Conservation (phyloP, 2,797 vertebrate genomes). For the Crocodylus rhombifer region DNA sequence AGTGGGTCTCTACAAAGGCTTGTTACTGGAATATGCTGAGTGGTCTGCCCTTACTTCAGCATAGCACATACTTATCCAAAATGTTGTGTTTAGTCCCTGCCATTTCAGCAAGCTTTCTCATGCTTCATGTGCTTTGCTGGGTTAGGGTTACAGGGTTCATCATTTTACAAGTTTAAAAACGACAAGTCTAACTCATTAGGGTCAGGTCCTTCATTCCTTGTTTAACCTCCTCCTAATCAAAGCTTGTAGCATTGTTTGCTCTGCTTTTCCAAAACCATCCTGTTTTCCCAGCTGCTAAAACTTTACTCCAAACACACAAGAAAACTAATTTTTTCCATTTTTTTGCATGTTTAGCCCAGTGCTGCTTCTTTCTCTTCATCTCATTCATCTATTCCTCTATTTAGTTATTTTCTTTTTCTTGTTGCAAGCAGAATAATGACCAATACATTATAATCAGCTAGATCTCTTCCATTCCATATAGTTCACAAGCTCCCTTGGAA, state of each 20-base stretch:
- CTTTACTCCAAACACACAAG: not conserved
- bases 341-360: not conserved
- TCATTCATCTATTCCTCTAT: not conserved
- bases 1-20: not conserved
- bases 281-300: not conserved
- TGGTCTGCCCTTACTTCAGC: not conserved
- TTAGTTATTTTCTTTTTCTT: not conserved
- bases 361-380: not conserved
- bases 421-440: not conserved
- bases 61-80: not conserved
- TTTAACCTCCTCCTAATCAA: not conserved
- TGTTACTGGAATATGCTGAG: not conserved
- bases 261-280: fast-evolving
- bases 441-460: not conserved
- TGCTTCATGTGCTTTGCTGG: too few species aligned
- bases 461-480: not conserved
- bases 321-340: not conserved
- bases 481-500: not conserved
- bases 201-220: not conserved
- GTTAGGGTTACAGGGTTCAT: not conserved
- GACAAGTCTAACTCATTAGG: not conserved
- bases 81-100: too few species aligned
- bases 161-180: not conserved
- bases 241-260: fast-evolving
- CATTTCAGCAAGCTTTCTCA: too few species aligned